A percentile compares a stretch with the other conserved stretches of the same genome.
phyloP scores from a whole-genome alignment of 1,140 invertebrate species.

The Drosophila kohkoa region DNA sequence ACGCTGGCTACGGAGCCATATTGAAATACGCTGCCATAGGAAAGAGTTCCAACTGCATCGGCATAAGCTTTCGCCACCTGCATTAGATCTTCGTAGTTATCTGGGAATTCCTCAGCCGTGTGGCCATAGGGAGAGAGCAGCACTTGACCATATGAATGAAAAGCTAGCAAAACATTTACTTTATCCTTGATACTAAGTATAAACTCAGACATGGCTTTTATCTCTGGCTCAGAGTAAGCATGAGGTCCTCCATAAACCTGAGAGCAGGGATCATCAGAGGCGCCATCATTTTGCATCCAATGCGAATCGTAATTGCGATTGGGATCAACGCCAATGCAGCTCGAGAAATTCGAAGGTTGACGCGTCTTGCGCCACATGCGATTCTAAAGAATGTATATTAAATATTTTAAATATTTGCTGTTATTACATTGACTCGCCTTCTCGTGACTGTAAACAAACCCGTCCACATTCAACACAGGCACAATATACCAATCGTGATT shows the following conservation, averaged over 20 bases:
- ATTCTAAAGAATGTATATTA: conserved; percentile 62
- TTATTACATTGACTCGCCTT: conserved; percentile 14
- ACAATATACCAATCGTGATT: conserved; percentile 89
- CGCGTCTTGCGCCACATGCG: conserved; percentile 86
- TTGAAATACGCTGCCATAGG: conserved; percentile 86
- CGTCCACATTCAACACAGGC: conserved; percentile 91
- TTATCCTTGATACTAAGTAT: not conserved
- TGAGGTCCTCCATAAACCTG: conserved; percentile 89
- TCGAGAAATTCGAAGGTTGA: conserved; percentile 54
- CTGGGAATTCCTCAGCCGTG: conserved; percentile 81
- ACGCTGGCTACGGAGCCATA: conserved; percentile 85
- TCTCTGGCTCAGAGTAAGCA: conserved; percentile 89
- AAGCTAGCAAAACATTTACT: not conserved
- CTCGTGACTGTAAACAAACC: conserved; percentile 88
- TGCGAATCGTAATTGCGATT: conserved; percentile 87
- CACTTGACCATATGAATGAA: not conserved
- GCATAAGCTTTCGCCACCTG: conserved; percentile 81
- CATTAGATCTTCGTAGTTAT: conserved; percentile 86
- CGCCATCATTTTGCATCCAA: conserved; percentile 86
- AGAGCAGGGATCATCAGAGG: conserved; percentile 86
- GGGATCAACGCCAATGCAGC: conserved; percentile 88
- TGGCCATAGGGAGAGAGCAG: conserved; percentile 85
- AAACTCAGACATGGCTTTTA: not conserved
- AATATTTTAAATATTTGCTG: not conserved
- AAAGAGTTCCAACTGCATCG: conserved; percentile 80